These are phyloP conservation scores for Sitta carolinensis DNA, from an alignment of 2,797 vertebrate genomes.

Conservation along the genomic window DNA sequence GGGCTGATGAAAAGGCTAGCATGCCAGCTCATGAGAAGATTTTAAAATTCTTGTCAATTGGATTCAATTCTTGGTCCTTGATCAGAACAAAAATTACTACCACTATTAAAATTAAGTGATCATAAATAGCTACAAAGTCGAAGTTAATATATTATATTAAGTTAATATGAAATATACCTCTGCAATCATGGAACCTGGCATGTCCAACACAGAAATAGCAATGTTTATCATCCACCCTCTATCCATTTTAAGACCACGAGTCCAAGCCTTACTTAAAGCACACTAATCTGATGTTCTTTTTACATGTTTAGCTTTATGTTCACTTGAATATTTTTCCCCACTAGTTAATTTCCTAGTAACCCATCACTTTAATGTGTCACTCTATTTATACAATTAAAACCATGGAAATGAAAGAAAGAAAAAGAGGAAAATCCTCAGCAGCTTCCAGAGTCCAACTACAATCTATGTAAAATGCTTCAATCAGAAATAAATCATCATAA, in stretches of 20 bases:
- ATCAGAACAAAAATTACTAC: not conserved
- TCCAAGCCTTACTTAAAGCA: slow-evolving; percentile 18
- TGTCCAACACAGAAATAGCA: not conserved
- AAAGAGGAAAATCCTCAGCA: not conserved
- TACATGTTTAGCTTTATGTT: not conserved
- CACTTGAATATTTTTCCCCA: not conserved
- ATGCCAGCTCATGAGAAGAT: not conserved
- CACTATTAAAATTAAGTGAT: not conserved
- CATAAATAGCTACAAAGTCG: not conserved
- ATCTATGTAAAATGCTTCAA: slow-evolving; percentile 7
- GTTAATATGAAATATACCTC: not conserved
- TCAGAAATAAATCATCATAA: not conserved
- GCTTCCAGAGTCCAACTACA: not conserved
- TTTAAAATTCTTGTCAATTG: not conserved
- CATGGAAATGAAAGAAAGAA: not conserved
- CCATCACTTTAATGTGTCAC: not conserved
- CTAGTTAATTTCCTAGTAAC: not conserved
- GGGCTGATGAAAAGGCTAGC: not conserved
- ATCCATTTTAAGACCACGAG: not conserved
- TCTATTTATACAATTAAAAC: not conserved
- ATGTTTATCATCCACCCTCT: not conserved
- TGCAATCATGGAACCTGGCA: not conserved
- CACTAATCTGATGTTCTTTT: not conserved
- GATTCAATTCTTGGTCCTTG: not conserved
- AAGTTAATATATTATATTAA: not conserved